These are phyloP conservation scores for Ceyx melanurus DNA, from an alignment of 2,113 vertebrate species.

Conservation along the genomic window DNA sequence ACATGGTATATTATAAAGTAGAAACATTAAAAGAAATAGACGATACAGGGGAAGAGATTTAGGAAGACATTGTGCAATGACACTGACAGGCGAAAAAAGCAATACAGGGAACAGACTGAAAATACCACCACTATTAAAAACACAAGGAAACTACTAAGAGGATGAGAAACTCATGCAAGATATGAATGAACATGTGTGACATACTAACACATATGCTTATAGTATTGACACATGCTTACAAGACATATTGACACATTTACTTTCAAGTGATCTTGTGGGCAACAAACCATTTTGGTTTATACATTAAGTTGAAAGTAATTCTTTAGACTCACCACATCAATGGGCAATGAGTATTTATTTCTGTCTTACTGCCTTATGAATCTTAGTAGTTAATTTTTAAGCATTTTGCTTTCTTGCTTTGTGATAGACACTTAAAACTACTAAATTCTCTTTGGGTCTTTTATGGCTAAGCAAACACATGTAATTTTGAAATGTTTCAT, in stretches of 20 bases:
- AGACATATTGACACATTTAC: neutral
- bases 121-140: neutral
- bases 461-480: neutral
- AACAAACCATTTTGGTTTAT: neutral
- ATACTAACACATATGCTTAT: neutral
- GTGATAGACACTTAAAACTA: neutral
- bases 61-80: neutral
- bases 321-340: neutral
- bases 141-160: neutral
- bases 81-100: accelerated
- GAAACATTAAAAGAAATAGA: neutral
- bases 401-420: neutral
- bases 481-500: neutral
- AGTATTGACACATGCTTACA: neutral
- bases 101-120: neutral
- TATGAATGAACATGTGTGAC: neutral
- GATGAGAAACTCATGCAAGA: neutral
- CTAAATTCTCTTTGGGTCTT: neutral
- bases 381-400: neutral
- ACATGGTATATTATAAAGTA: neutral
- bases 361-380: neutral
- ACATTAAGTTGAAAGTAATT: neutral
- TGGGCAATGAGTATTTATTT: neutral
- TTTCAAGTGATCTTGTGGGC: neutral
- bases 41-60: neutral